These are phyloP conservation scores for Drosophila nigricruria DNA, from an alignment of 2,888 invertebrate species.

Conservation along the genomic window DNA sequence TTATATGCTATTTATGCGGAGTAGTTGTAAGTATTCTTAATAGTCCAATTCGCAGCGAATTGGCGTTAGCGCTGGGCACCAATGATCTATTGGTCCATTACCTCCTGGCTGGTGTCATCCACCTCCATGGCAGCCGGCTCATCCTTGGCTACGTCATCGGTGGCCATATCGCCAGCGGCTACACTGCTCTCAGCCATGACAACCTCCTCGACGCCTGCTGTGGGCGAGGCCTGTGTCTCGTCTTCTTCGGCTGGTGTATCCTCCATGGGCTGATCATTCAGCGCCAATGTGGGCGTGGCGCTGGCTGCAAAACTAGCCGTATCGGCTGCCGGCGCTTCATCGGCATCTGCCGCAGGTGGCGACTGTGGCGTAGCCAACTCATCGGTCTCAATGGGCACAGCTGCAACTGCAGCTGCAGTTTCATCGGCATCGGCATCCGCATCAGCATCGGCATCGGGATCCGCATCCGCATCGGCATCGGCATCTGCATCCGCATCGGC, in stretches of 20 bases:
- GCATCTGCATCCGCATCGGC: background rate
- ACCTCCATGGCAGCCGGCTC: conserved; percentile 85
- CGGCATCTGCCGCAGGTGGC: conserved; percentile 8
- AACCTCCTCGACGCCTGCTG: conserved; percentile 79
- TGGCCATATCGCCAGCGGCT: conserved; percentile 81
- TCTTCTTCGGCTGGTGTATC: conserved; percentile 82
- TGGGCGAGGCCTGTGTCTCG: conserved; percentile 46
- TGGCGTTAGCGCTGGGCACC: background rate
- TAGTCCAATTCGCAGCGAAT: conserved; percentile 36
- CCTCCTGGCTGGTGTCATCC: conserved; percentile 85
- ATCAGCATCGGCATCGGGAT: too few relatives aligned
- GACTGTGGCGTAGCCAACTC: conserved; percentile 37
- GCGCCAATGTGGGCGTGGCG: conserved; percentile 66
- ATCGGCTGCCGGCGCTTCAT: background rate
- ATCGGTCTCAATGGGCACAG: conserved; percentile 41
- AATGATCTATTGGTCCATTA: conserved; percentile 85
- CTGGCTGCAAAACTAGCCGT: conserved; percentile 19
- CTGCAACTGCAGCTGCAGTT: background rate
- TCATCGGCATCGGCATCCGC: background rate
- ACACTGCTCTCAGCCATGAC: conserved; percentile 78
- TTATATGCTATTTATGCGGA: conserved; percentile 54
- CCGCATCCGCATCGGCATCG: too few relatives aligned
- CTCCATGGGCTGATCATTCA: conserved; percentile 78
- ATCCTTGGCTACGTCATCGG: conserved; percentile 80
- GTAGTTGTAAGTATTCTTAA: conserved; percentile 57